Evolutionary conservation across 2,113 vertebrate genomes (phyloP).

Genomic region (Xiphorhynchus elegans): DNA sequence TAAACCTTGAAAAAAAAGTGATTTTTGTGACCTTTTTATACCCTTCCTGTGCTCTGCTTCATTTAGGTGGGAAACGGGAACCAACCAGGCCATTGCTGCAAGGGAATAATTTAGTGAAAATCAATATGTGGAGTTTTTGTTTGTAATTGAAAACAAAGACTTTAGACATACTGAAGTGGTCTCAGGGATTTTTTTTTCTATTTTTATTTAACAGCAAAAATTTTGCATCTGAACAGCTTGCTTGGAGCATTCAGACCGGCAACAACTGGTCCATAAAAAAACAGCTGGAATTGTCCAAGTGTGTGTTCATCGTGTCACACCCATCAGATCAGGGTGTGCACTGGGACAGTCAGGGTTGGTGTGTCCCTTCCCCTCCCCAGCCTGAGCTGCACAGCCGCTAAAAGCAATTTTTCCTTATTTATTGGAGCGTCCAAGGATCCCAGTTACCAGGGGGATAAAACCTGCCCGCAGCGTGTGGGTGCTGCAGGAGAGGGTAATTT

Average conservation of each 20-base stretch:
- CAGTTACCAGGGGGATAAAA: background rate
- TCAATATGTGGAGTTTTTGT: background rate
- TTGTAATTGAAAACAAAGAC: background rate
- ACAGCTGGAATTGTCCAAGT: background rate
- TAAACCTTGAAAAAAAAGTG: background rate
- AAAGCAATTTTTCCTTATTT: background rate
- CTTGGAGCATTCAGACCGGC: background rate
- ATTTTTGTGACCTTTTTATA: background rate
- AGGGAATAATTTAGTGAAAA: background rate
- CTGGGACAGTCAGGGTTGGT: background rate
- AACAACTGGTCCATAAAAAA: background rate
- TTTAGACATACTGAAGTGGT: background rate
- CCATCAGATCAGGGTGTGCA: rapidly evolving
- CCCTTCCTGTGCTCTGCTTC: background rate
- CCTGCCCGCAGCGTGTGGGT: background rate
- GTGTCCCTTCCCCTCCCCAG: background rate
- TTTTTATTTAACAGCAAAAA: background rate
- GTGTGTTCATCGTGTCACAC: rapidly evolving
- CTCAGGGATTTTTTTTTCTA: no score
- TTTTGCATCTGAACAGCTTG: background rate
- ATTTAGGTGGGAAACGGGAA: background rate
- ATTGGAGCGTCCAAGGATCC: background rate
- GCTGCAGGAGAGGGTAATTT: background rate
- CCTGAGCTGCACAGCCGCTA: background rate
- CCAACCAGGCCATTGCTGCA: background rate